phyloP scores from a whole-genome alignment of 2,888 invertebrate species.

The Lagria hirta region DNA sequence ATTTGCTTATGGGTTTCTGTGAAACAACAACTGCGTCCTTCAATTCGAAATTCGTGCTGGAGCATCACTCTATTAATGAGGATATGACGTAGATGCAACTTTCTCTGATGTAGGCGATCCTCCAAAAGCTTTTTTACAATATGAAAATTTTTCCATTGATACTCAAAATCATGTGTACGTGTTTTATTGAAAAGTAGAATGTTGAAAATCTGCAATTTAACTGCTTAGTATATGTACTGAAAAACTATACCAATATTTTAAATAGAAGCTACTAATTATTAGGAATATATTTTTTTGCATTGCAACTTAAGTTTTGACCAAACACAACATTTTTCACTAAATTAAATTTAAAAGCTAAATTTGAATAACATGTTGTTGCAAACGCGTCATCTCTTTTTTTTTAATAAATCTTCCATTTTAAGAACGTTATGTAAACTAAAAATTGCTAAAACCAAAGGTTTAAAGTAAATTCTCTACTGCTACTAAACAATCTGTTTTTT shows the following conservation, averaged over 20 bases:
- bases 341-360: too few species aligned
- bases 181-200: constrained; percentile 61
- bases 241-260: constrained; percentile 12
- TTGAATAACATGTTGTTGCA: too few species aligned
- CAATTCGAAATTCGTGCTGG: constrained; percentile 63
- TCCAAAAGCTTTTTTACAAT: constrained; percentile 64
- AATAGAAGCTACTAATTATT: constrained; percentile 1
- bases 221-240: too few species aligned
- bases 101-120: constrained; percentile 64
- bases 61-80: constrained; percentile 67
- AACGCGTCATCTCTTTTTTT: too few species aligned
- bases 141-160: constrained; percentile 67
- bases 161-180: constrained; percentile 61
- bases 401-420: too few species aligned
- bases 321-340: too few species aligned
- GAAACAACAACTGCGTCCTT: constrained; percentile 54
- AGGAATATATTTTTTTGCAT: background rate
- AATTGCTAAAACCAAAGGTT: too few species aligned
- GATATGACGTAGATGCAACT: constrained; percentile 63
- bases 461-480: too few species aligned
- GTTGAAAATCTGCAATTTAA: constrained; percentile 73
- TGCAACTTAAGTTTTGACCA: too few species aligned
- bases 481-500: too few species aligned
- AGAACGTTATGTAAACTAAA: too few species aligned
- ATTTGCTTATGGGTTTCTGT: constrained; percentile 64